phyloP scores from a whole-genome alignment of 2,888 invertebrate species.

The Meiosimyza platycephala region DNA sequence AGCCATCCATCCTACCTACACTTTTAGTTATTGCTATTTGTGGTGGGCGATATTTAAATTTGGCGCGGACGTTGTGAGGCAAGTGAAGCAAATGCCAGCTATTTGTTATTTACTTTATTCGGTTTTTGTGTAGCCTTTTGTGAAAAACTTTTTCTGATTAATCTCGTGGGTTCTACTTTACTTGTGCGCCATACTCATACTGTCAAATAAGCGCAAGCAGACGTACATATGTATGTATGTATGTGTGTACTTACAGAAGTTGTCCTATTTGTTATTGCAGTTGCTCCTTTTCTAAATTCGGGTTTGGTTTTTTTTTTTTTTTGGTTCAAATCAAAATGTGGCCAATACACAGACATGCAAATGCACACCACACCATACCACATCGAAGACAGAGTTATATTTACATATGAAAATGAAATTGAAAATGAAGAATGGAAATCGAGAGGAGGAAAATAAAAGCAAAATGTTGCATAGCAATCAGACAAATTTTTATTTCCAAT shows the following conservation, averaged over 20 bases:
- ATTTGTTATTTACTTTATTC: slow-evolving; percentile 21
- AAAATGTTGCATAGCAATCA: slow-evolving; percentile 16
- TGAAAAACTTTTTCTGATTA: slow-evolving; percentile 24
- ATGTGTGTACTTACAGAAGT: too few relatives aligned
- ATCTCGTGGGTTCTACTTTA: slow-evolving; percentile 13
- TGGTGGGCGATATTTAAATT: too few relatives aligned
- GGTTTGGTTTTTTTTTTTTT: not conserved
- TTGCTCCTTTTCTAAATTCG: too few relatives aligned
- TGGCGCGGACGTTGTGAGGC: too few relatives aligned
- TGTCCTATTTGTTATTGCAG: too few relatives aligned
- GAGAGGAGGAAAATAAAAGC: not conserved
- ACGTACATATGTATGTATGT: too few relatives aligned
- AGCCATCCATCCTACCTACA: too few relatives aligned
- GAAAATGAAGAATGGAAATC: slow-evolving; percentile 9
- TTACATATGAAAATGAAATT: slow-evolving; percentile 34
- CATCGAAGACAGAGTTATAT: slow-evolving; percentile 2
- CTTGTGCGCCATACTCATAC: too few relatives aligned
- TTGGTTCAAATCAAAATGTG: not conserved
- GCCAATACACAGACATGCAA: too few relatives aligned
- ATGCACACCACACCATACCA: too few relatives aligned
- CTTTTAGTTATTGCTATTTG: too few relatives aligned
- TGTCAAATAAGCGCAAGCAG: not conserved
- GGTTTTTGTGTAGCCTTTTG: slow-evolving; percentile 17
- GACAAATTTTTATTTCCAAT: slow-evolving; percentile 13
- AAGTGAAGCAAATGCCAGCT: not conserved